Evolutionary conservation across 53 echinoderm and acorn worm species (phyloP).

Genomic region (Antedon mediterranea): DNA sequence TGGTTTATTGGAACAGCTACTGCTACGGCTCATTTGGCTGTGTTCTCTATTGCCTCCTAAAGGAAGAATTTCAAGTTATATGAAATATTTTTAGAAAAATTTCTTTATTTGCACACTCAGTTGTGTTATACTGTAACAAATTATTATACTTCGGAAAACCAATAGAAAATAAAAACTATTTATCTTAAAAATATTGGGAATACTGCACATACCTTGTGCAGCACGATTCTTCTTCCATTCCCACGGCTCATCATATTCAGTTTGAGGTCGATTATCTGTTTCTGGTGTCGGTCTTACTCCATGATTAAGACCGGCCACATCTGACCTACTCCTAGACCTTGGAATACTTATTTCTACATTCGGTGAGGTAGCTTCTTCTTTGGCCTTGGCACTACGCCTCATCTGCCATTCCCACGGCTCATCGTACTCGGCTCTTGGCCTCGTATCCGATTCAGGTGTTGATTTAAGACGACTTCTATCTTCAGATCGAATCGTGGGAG

Average conservation of each 20-base stretch:
- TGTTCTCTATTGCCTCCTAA: neutral
- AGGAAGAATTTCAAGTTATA: too few relatives aligned
- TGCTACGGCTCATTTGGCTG: slow-evolving; percentile 6
- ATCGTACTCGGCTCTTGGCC: slow-evolving; percentile 82
- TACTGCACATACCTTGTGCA: neutral
- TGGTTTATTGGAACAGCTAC: slow-evolving; percentile 29
- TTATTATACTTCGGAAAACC: too few relatives aligned
- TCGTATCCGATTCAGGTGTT: slow-evolving; percentile 75
- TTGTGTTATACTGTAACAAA: too few relatives aligned
- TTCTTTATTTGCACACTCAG: too few relatives aligned
- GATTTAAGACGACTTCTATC: slow-evolving; percentile 7
- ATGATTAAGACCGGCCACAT: slow-evolving; percentile 32
- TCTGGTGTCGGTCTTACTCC: slow-evolving; percentile 53
- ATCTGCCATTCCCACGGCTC: slow-evolving; percentile 91
- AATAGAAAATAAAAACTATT: too few relatives aligned
- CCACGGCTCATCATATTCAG: slow-evolving; percentile 95
- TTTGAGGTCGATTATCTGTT: slow-evolving; percentile 70
- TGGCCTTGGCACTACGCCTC: slow-evolving; percentile 34
- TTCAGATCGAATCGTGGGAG: neutral
- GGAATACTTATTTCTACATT: slow-evolving; percentile 38
- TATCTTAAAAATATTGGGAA: too few relatives aligned
- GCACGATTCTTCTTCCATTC: slow-evolving; percentile 80
- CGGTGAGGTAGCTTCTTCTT: slow-evolving; percentile 26
- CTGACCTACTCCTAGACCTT: slow-evolving; percentile 64
- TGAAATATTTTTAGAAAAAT: too few relatives aligned